Percentiles rank a stretch among this genome's conserved stretches.
Conservation (phyloP, 2,888 invertebrate species). For the Tachystola acroxantha region DNA sequence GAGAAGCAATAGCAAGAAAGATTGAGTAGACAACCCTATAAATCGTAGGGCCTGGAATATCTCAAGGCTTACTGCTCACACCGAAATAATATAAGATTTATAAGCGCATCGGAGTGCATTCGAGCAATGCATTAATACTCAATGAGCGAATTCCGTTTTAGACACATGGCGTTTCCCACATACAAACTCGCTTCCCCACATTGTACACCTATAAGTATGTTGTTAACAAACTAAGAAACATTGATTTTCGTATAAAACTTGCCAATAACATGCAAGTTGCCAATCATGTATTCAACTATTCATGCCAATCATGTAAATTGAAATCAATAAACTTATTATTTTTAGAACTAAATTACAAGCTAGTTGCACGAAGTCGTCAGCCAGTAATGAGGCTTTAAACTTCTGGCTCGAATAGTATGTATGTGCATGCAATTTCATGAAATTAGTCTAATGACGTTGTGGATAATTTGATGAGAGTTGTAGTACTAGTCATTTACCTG, state of each 20-base stretch:
- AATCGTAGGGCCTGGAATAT: too few species aligned
- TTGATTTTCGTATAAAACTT: not conserved
- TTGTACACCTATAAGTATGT: not conserved
- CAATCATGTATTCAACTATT: conserved; percentile 1
- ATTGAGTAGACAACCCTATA: too few species aligned
- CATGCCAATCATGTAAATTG: conserved; percentile 2
- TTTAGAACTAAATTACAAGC: conserved; percentile 3
- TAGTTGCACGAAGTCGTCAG: too few species aligned
- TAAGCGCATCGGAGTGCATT: too few species aligned
- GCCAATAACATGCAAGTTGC: not conserved
- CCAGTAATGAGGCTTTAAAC: too few species aligned
- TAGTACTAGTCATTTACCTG: not conserved
- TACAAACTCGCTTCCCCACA: not conserved
- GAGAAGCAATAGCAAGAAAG: too few species aligned
- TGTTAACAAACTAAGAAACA: not conserved
- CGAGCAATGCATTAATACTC: conserved; percentile 17
- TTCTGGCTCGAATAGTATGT: too few species aligned
- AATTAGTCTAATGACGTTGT: not conserved
- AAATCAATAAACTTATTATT: conserved; percentile 8
- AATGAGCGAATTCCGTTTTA: conserved; percentile 19
- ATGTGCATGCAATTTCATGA: too few species aligned
- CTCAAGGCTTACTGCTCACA: too few species aligned
- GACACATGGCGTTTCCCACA: conserved; percentile 15
- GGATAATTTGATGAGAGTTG: not conserved
- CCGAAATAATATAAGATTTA: too few species aligned